phyloP scores from a whole-genome alignment of 1,140 invertebrate species.

The Protaetia brevitarsis region DNA sequence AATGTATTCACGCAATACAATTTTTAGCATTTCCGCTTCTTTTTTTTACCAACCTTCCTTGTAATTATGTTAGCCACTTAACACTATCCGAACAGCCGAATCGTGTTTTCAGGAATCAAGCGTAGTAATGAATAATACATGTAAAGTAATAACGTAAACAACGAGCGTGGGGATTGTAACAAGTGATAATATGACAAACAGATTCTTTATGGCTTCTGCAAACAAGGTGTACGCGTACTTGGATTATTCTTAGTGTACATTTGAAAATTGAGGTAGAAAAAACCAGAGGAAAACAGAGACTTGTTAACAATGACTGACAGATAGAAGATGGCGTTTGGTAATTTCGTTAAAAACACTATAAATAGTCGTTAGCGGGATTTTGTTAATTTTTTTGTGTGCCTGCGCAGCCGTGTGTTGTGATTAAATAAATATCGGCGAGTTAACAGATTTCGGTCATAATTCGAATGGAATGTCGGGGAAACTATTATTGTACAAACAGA shows the following conservation, averaged over 20 bases:
- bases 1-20: too few species aligned
- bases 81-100: background rate
- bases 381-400: constrained; percentile 18
- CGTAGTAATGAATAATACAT: constrained; percentile 8
- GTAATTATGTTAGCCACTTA: too few species aligned
- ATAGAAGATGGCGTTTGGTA: background rate
- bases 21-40: too few species aligned
- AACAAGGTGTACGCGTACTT: constrained; percentile 7
- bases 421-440: constrained; percentile 9
- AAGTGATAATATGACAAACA: constrained; percentile 12
- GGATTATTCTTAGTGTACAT: constrained; percentile 18
- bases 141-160: constrained; percentile 13
- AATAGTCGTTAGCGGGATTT: constrained; percentile 14
- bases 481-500: constrained; percentile 11
- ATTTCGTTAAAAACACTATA: constrained; percentile 20
- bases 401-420: constrained; percentile 1
- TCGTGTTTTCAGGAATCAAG: constrained; percentile 9
- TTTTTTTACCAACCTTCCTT: too few species aligned
- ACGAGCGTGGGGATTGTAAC: constrained; percentile 4
- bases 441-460: constrained; percentile 14
- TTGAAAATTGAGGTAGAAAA: background rate
- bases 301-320: constrained; percentile 18
- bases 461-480: constrained; percentile 3
- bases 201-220: constrained; percentile 10
- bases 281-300: constrained; percentile 17